Percentiles rank a stretch among this genome's conserved stretches.
Evolutionary conservation across 2,797 vertebrate genomes (phyloP).

Genomic region (Trichosurus vulpecula): DNA sequence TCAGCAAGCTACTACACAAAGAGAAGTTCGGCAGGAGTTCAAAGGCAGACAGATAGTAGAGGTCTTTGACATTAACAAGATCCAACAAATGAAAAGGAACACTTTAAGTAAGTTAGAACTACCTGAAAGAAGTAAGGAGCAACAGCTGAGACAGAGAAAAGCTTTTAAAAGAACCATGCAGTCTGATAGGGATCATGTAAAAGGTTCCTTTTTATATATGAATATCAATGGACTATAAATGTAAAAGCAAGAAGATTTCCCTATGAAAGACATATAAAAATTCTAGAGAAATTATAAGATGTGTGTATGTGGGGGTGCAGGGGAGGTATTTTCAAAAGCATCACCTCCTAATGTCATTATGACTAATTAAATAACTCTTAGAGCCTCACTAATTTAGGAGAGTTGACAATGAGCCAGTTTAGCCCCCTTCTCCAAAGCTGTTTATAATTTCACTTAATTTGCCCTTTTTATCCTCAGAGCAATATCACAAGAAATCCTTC

Average conservation of each 20-base stretch:
- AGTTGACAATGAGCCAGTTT: background rate
- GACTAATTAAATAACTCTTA: background rate
- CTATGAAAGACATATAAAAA: background rate
- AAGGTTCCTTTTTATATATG: background rate
- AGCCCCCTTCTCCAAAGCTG: background rate
- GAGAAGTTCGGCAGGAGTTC: constrained; percentile 40
- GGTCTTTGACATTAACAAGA: constrained; percentile 34
- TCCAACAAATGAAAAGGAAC: background rate
- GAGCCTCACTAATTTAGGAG: background rate
- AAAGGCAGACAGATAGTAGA: constrained; percentile 32
- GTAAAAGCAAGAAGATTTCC: background rate
- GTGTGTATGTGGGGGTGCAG: background rate
- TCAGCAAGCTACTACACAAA: constrained; percentile 30
- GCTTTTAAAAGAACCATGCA: constrained; percentile 22
- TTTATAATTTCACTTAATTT: background rate
- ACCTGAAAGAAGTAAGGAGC: constrained; percentile 3
- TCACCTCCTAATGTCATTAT: background rate
- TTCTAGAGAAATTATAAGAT: background rate
- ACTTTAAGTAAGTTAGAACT: constrained; percentile 28
- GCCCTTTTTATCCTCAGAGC: background rate
- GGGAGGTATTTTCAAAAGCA: background rate
- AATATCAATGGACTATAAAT: background rate
- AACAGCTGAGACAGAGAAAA: background rate
- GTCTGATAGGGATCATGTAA: background rate
- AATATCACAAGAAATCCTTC: background rate